These are phyloP conservation scores for Carettochelys insculpta DNA, from an alignment of 2,113 vertebrate genomes.

Conservation along the genomic window DNA sequence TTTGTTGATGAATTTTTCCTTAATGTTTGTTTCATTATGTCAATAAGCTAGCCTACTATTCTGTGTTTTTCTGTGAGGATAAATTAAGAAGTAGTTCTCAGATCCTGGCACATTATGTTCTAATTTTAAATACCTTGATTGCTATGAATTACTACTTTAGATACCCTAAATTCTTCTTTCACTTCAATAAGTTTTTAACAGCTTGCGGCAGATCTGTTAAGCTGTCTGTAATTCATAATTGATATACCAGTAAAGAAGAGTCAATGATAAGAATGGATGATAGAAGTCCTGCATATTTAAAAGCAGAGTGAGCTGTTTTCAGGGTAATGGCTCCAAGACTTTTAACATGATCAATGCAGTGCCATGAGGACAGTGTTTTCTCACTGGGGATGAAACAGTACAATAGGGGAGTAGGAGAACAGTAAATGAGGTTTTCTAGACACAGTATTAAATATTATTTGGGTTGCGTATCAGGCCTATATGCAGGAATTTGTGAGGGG, in stretches of 20 bases:
- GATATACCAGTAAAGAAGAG: background rate
- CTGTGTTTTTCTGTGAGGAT: conserved; percentile 33
- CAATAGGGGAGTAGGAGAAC: background rate
- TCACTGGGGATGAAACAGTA: background rate
- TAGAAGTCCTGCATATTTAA: conserved; percentile 26
- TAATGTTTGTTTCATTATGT: background rate
- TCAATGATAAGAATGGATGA: conserved; percentile 38
- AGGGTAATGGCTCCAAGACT: conserved; percentile 3
- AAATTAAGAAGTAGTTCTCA: conserved; percentile 52
- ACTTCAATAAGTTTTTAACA: background rate
- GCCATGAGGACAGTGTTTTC: conserved; percentile 24
- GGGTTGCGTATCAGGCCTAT: too few species aligned
- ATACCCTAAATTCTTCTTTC: conserved; percentile 52
- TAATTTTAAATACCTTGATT: conserved; percentile 49
- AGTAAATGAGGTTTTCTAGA: background rate
- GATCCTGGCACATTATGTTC: background rate
- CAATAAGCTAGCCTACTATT: conserved; percentile 40
- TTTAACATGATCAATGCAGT: conserved; percentile 5
- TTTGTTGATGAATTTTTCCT: background rate
- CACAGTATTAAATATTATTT: background rate
- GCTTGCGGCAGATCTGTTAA: background rate
- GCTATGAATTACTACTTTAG: conserved; percentile 45
- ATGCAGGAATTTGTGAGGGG: too few species aligned
- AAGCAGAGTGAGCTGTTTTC: conserved; percentile 18
- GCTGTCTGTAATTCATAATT: conserved; percentile 8